Percentiles rank a stretch among this genome's conserved stretches.
Evolutionary conservation across 1,140 invertebrate species (phyloP).

Genomic region (Drosophila sucinea): DNA sequence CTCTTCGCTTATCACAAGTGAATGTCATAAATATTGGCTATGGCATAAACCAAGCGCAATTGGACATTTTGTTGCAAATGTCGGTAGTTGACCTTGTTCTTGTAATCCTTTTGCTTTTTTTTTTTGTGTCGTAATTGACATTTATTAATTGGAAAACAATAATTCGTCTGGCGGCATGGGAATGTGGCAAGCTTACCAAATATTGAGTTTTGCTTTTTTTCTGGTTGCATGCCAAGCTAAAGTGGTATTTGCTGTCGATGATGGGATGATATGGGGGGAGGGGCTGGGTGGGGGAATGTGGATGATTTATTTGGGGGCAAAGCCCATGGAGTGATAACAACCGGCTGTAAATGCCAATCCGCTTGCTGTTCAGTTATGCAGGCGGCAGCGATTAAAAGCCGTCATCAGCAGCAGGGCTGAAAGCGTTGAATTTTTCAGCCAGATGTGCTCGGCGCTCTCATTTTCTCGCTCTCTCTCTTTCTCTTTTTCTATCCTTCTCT

Average conservation of each 20-base stretch:
- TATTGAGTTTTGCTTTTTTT: slow-evolving; percentile 24
- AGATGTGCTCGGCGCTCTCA: slow-evolving; percentile 34
- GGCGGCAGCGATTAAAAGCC: slow-evolving; percentile 67
- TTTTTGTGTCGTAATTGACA: slow-evolving; percentile 66
- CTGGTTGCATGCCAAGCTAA: background rate
- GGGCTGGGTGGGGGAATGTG: background rate
- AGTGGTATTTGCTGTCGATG: background rate
- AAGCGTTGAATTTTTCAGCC: slow-evolving; percentile 48
- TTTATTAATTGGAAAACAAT: slow-evolving; percentile 83
- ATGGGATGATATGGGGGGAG: too few species aligned
- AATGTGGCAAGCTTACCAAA: slow-evolving; percentile 49
- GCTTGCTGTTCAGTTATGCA: slow-evolving; percentile 53
- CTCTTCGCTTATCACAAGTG: background rate
- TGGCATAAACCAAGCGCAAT: slow-evolving; percentile 22
- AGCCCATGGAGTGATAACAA: slow-evolving; percentile 32
- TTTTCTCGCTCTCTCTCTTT: background rate
- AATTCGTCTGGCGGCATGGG: slow-evolving; percentile 68
- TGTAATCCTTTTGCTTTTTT: slow-evolving; percentile 21
- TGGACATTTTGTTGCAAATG: slow-evolving; percentile 2
- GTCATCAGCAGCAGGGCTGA: slow-evolving; percentile 52
- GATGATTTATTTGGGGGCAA: slow-evolving; percentile 62
- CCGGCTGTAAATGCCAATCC: slow-evolving; percentile 29
- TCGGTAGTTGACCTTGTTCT: slow-evolving; percentile 61
- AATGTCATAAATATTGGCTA: background rate
- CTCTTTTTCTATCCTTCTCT: background rate